A percentile compares a stretch with the other conserved stretches of the same genome.
These are phyloP conservation scores for Characodon lateralis DNA, from an alignment of 2,797 vertebrate species.

Conservation along the genomic window DNA sequence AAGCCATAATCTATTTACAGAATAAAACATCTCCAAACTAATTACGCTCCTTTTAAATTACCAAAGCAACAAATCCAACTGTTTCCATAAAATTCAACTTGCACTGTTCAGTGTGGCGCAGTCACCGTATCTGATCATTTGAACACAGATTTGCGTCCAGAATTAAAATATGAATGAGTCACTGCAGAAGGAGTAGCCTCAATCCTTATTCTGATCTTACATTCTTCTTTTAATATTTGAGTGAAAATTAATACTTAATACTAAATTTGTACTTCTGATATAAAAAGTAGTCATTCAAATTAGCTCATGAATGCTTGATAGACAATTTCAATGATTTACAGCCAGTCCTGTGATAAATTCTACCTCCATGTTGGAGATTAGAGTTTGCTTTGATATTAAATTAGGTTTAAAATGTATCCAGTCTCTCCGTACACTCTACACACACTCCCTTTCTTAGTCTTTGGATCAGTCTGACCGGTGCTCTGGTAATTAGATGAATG, in stretches of 20 bases:
- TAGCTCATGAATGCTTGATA: neutral
- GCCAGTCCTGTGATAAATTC: neutral
- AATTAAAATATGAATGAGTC: neutral
- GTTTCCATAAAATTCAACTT: conserved; percentile 2
- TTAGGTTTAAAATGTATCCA: neutral
- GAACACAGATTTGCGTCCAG: neutral
- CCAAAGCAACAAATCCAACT: neutral
- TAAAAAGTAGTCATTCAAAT: neutral
- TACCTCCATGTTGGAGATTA: neutral
- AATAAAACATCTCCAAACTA: conserved; percentile 1
- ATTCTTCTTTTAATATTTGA: neutral
- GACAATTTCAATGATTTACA: neutral
- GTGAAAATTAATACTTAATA: conserved; percentile 2
- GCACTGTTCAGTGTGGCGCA: neutral
- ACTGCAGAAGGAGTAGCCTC: neutral
- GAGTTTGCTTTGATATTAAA: neutral
- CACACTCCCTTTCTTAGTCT: neutral
- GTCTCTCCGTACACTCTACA: neutral
- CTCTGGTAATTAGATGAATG: neutral
- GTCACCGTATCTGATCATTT: neutral
- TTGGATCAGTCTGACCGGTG: neutral
- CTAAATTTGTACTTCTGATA: conserved; percentile 1
- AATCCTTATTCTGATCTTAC: neutral
- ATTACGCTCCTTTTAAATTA: conserved; percentile 11
- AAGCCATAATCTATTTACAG: conserved; percentile 14